Evolutionary conservation across 2,888 invertebrate genomes (phyloP).

Genomic region (Cantharis flavilabris): DNA sequence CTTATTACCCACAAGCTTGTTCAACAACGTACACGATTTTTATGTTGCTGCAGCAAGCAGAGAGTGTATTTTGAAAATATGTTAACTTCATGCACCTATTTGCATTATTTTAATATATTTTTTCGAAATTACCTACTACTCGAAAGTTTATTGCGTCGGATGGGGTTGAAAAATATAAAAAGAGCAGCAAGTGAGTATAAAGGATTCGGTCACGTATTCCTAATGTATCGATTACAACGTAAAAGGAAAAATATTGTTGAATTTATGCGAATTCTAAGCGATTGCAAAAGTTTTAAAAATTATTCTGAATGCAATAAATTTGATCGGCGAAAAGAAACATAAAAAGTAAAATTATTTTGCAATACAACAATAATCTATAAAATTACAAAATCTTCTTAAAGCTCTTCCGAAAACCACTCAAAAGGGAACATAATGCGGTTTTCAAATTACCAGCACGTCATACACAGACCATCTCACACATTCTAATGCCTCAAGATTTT

Average conservation of each 20-base stretch:
- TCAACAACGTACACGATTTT: background rate
- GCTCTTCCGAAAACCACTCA: constrained; percentile 24
- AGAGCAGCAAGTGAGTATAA: background rate
- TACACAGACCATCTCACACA: constrained; percentile 4
- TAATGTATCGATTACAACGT: background rate
- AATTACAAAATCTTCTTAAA: constrained; percentile 32
- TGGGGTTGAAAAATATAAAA: background rate
- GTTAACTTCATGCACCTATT: background rate
- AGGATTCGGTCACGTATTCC: background rate
- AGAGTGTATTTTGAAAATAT: background rate
- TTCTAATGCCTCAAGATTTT: constrained; percentile 2
- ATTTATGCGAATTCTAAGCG: background rate
- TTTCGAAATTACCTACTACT: background rate
- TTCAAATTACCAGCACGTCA: constrained; percentile 20
- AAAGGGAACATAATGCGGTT: constrained; percentile 18
- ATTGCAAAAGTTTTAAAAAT: background rate
- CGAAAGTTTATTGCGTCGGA: background rate
- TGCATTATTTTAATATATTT: background rate
- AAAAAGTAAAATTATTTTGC: constrained; percentile 18
- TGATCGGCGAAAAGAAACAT: background rate
- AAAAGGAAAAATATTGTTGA: background rate
- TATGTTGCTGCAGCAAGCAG: background rate
- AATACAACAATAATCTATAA: constrained; percentile 27
- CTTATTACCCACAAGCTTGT: background rate
- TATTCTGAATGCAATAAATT: background rate